These are phyloP conservation scores for Peribatodes rhomboidaria DNA, from an alignment of 2,888 invertebrate genomes.

Conservation along the genomic window DNA sequence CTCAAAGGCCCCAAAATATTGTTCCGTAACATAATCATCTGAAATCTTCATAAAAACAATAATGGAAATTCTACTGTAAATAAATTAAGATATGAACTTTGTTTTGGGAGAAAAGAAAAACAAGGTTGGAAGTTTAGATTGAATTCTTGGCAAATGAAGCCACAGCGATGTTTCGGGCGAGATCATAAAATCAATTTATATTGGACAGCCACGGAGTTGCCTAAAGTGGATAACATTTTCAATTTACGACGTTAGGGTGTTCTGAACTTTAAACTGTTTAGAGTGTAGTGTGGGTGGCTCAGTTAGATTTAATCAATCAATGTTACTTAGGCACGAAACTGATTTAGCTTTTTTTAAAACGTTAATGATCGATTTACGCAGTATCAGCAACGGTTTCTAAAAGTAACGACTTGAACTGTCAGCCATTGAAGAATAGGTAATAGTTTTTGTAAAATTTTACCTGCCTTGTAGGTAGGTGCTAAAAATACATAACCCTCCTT, in stretches of 20 bases:
- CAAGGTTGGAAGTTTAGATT: slow-evolving; percentile 47
- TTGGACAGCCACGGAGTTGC: slow-evolving; percentile 31
- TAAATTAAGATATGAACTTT: slow-evolving; percentile 50
- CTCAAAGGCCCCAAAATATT: slow-evolving; percentile 21
- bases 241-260: slow-evolving; percentile 20
- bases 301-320: not conserved
- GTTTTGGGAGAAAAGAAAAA: slow-evolving; percentile 41
- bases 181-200: slow-evolving; percentile 38
- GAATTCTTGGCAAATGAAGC: slow-evolving; percentile 44
- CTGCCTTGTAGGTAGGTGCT: too few species aligned
- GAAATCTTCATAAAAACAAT: slow-evolving; percentile 45
- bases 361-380: too few species aligned
- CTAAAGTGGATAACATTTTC: slow-evolving; percentile 30
- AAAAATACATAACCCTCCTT: too few species aligned
- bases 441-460: too few species aligned
- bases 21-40: slow-evolving; percentile 27
- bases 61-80: slow-evolving; percentile 43
- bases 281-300: not conserved
- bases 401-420: too few species aligned
- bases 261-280: slow-evolving; percentile 23
- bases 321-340: not conserved
- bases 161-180: slow-evolving; percentile 32
- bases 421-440: too few species aligned
- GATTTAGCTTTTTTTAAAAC: not conserved
- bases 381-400: too few species aligned